Conservation (phyloP, 2,797 vertebrate genomes). For the Megalops cyprinoides region DNA sequence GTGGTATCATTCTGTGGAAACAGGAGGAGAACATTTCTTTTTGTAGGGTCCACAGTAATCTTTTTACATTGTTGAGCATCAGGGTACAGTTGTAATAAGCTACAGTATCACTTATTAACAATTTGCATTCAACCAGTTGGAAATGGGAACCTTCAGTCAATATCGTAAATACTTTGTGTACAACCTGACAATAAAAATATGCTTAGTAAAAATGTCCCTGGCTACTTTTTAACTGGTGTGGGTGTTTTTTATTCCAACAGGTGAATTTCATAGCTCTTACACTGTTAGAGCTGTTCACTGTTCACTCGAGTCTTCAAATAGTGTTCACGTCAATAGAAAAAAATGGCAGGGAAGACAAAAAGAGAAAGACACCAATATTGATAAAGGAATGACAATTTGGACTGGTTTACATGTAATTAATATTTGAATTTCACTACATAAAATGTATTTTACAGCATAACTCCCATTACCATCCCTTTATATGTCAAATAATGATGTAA, state of each 20-base stretch:
- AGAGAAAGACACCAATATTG: no score
- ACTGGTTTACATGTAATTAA: neutral
- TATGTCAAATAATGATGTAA: neutral
- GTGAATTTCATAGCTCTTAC: no score
- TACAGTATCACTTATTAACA: neutral
- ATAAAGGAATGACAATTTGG: neutral
- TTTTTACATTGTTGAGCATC: neutral
- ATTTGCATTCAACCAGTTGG: neutral
- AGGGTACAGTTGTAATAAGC: neutral
- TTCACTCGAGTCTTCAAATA: no score
- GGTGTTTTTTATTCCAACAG: no score
- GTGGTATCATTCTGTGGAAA: neutral
- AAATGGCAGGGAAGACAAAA: no score
- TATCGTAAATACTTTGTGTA: constrained; percentile 25
- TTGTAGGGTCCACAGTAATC: neutral
- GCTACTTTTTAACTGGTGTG: no score
- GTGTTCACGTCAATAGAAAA: no score
- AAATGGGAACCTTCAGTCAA: neutral
- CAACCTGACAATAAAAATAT: neutral
- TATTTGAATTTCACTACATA: neutral
- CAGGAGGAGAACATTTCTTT: neutral
- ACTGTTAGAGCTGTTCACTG: no score
- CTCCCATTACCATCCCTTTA: constrained; percentile 7
- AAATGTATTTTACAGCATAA: neutral
- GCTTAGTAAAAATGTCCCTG: neutral